Conservation (phyloP, 2,888 invertebrate species). For the Ormyrus rosae region DNA sequence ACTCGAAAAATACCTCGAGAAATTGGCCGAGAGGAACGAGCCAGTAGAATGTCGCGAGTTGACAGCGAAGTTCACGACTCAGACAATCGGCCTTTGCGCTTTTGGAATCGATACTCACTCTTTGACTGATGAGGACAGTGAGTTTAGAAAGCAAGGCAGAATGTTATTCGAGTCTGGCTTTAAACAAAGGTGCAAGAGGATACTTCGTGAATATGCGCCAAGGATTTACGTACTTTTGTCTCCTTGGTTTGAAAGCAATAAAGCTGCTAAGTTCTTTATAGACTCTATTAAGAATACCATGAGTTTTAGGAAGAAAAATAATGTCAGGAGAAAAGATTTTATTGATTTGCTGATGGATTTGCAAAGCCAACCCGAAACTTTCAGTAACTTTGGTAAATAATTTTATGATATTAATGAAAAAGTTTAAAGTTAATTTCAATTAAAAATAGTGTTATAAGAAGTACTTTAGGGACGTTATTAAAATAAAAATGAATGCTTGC, state of each 20-base stretch:
- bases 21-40: slow-evolving; percentile 60
- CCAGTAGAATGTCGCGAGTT: slow-evolving; percentile 67
- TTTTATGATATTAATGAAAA: no score
- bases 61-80: slow-evolving; percentile 74
- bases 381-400: slow-evolving; percentile 61
- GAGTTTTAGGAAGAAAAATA: slow-evolving; percentile 75
- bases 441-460: no score
- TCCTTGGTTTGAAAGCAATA: slow-evolving; percentile 32
- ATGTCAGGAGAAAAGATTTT: slow-evolving; percentile 78
- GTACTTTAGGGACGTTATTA: no score
- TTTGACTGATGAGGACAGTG: slow-evolving; percentile 69
- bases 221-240: slow-evolving; percentile 57
- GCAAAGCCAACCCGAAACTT: slow-evolving; percentile 51
- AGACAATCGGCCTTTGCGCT: slow-evolving; percentile 75
- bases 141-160: slow-evolving; percentile 72
- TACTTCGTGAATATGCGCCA: slow-evolving; percentile 41
- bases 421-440: no score
- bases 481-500: no score
- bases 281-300: slow-evolving; percentile 76
- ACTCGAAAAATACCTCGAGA: slow-evolving; percentile 74
- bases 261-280: slow-evolving; percentile 75
- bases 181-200: slow-evolving; percentile 27
- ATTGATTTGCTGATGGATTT: slow-evolving; percentile 77
- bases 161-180: slow-evolving; percentile 62
- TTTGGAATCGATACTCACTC: slow-evolving; percentile 75